Percentiles rank a stretch among this genome's conserved stretches.
phyloP scores from a whole-genome alignment of 2,888 invertebrate genomes.

The Quadriops clusia region DNA sequence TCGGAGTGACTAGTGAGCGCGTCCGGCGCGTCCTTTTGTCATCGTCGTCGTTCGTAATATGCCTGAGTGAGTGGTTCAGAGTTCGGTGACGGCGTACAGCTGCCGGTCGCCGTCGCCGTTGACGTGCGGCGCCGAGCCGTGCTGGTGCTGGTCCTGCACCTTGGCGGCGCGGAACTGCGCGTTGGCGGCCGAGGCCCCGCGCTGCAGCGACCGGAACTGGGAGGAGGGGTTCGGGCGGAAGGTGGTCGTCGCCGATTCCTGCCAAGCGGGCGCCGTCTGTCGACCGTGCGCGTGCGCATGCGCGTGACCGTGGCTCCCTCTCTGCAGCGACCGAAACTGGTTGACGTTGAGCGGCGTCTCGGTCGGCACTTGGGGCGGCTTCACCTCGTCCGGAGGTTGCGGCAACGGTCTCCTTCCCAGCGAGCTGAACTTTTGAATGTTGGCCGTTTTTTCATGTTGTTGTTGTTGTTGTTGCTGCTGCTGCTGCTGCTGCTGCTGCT shows the following conservation, averaged over 20 bases:
- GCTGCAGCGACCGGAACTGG: conserved; percentile 38
- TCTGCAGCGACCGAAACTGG: conserved; percentile 42
- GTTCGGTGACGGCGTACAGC: conserved; percentile 63
- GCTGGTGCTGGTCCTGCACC: conserved; percentile 34
- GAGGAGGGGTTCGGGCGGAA: conserved; percentile 23
- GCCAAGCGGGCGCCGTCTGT: too few species aligned
- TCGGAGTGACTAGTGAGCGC: too few species aligned
- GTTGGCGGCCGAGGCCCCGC: conserved; percentile 32
- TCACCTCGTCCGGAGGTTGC: conserved; percentile 36
- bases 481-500: conserved; percentile 25
- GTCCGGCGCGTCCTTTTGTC: too few species aligned
- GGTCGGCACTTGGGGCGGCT: conserved; percentile 31
- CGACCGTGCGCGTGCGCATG: too few species aligned
- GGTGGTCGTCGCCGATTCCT: conserved; percentile 24
- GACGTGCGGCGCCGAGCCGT: conserved; percentile 33
- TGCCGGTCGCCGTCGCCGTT: conserved; percentile 39
- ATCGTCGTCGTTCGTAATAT: too few species aligned
- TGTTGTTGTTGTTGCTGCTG: conserved; percentile 16
- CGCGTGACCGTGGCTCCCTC: too few species aligned
- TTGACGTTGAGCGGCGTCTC: conserved; percentile 38
- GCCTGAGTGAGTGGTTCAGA: conserved; percentile 41
- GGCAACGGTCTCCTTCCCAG: conserved; percentile 35
- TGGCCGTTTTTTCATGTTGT: conserved; percentile 29
- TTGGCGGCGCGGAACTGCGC: conserved; percentile 33
- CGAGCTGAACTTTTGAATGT: conserved; percentile 36